Percentiles rank a stretch among this genome's conserved stretches.
These are phyloP conservation scores for Tylochromis polylepis DNA, from an alignment of 2,113 vertebrate genomes.

Conservation along the genomic window DNA sequence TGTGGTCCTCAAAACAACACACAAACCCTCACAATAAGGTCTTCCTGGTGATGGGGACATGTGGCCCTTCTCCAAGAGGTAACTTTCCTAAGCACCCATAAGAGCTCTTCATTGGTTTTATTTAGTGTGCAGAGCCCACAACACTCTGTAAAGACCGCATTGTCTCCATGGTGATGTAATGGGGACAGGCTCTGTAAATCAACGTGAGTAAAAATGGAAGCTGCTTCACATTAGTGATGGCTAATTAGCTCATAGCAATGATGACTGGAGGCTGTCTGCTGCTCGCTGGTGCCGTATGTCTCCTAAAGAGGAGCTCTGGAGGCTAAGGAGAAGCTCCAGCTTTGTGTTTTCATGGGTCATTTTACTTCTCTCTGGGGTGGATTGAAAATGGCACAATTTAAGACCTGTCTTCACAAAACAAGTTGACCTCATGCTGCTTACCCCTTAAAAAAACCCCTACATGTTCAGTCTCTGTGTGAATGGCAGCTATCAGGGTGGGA, in stretches of 20 bases:
- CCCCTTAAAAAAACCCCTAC: conserved; percentile 10
- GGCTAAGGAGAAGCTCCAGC: background rate
- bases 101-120: conserved; percentile 39
- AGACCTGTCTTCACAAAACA: conserved; percentile 13
- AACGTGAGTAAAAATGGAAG: conserved; percentile 62
- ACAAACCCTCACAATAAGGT: background rate
- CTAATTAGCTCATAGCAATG: conserved; percentile 65
- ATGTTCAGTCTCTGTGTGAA: background rate
- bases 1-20: background rate
- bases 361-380: conserved; percentile 29
- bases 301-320: background rate
- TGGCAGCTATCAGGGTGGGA: background rate
- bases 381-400: conserved; percentile 17
- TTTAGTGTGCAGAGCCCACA: conserved; percentile 23
- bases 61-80: background rate
- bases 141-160: conserved; percentile 32
- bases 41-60: background rate
- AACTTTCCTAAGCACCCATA: conserved; percentile 10
- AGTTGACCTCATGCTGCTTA: conserved; percentile 28
- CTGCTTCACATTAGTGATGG: conserved; percentile 66
- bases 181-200: conserved; percentile 48
- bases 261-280: conserved; percentile 34
- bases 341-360: conserved; percentile 38
- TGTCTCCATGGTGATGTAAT: conserved; percentile 54
- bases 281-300: conserved; percentile 23